Base-by-base conservation (phyloP, 2,797 vertebrate genomes). In the Micromesistius poutassou region DNA sequence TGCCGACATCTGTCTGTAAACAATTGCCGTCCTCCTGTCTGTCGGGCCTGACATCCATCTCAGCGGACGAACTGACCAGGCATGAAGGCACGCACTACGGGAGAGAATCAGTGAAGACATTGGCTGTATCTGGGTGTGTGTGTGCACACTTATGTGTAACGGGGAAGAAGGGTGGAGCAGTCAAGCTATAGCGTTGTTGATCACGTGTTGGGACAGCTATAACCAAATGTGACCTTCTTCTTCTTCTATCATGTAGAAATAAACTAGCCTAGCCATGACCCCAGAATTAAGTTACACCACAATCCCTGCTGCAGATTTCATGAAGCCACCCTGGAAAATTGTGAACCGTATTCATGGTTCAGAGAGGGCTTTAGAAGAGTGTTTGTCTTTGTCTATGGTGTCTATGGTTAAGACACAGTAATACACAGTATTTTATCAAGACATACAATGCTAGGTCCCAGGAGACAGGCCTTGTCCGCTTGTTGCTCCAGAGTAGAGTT, bases 1-100 rank as follows among this genome's bases (percentile, higher is more conserved):
- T n/a, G 5, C 22, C 55, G 8, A 62, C 22, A 6, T 25, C 22
- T 72, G 71, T 78, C 30, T 78, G 76, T 72, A 80, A 81, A 22
- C 30, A 78, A 38, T 77, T 79, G 73, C 77, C 73, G 75, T 78
- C 74, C 4, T 31, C 75, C 74, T 76, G 30, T 82, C 71, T 83
- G 78, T 80, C 19, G 75, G 76, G 78, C 70, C 75, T 81, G 85
- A 74, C 77, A 81, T 75, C 74, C 83, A 82, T 42, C 72, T 72
- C 73, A 77, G 73, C 76, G 80, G 79, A 84, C 79, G 81, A 81
- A 74, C 80, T 36, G 77, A 78, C 78, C 78, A 79, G 68, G 83
- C 25, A 25, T 81, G 85, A 85, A 76, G 72, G 74, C 30, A 77
- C 9, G 42, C 72, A 40, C 72, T 25, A 42, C 1, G 35, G 16